Evolutionary conservation across 2,888 invertebrate genomes (phyloP).

Genomic region (Schizotus pectinicornis): DNA sequence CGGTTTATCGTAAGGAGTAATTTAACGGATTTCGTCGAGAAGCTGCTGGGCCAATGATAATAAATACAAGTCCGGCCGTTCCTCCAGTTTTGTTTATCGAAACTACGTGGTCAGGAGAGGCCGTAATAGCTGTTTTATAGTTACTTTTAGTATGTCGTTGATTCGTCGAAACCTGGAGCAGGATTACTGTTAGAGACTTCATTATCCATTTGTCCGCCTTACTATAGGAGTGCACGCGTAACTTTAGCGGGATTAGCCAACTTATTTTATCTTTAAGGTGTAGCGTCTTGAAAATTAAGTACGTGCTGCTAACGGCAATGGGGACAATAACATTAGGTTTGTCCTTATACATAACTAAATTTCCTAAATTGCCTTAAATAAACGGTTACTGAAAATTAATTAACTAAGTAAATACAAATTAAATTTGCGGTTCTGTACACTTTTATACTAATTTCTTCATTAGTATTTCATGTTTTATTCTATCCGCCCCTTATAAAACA

Average conservation of each 20-base stretch:
- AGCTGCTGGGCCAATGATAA: slow-evolving; percentile 24
- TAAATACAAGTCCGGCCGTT: slow-evolving; percentile 31
- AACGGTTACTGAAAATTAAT: slow-evolving; percentile 27
- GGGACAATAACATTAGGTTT: slow-evolving; percentile 6
- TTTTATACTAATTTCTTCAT: slow-evolving; percentile 38
- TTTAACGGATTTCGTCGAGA: slow-evolving; percentile 30
- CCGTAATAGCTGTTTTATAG: slow-evolving; percentile 50
- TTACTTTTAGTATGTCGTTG: slow-evolving; percentile 48
- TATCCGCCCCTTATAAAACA: neutral
- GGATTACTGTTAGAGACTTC: slow-evolving; percentile 42
- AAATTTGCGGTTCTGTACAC: slow-evolving; percentile 33
- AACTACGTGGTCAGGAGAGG: slow-evolving; percentile 39
- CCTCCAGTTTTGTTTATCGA: slow-evolving; percentile 36
- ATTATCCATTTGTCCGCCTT: slow-evolving; percentile 42
- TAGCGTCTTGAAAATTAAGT: slow-evolving; percentile 22
- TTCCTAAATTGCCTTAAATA: slow-evolving; percentile 18
- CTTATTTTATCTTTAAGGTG: slow-evolving; percentile 28
- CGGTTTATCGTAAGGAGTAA: slow-evolving; percentile 34
- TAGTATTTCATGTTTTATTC: slow-evolving; percentile 19
- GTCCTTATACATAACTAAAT: slow-evolving; percentile 18
- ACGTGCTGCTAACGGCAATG: slow-evolving; percentile 11
- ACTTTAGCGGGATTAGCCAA: slow-evolving; percentile 27
- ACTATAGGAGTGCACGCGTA: slow-evolving; percentile 19
- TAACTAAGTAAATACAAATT: slow-evolving; percentile 37
- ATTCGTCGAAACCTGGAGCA: slow-evolving; percentile 41